phyloP scores from a whole-genome alignment of 1,140 invertebrate genomes.

The Drosophila nigrodunni region DNA sequence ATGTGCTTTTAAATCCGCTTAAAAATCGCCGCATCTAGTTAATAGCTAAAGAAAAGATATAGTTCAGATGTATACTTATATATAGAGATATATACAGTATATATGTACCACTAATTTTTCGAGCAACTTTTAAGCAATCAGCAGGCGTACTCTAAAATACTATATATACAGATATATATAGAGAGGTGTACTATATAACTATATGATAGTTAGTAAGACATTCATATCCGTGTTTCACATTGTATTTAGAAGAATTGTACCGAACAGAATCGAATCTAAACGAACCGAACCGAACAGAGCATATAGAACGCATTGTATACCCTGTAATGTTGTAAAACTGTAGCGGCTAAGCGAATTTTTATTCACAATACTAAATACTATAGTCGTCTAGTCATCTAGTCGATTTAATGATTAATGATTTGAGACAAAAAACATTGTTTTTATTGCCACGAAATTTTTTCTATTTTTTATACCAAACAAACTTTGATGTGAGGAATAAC shows the following conservation, averaged over 20 bases:
- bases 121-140: constrained; percentile 82
- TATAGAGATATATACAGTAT: constrained; percentile 38
- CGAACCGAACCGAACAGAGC: background rate
- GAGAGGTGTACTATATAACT: constrained; percentile 3
- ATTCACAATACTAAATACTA: constrained; percentile 27
- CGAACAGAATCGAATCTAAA: background rate
- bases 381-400: background rate
- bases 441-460: constrained; percentile 82
- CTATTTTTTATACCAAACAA: constrained; percentile 82
- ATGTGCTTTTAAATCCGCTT: constrained; percentile 76
- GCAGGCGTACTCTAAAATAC: constrained; percentile 54
- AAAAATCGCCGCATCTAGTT: constrained; percentile 61
- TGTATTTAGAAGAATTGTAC: constrained; percentile 59
- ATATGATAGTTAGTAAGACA: constrained; percentile 42
- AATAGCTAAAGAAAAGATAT: constrained; percentile 29
- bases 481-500: constrained; percentile 47
- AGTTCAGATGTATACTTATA: constrained; percentile 18
- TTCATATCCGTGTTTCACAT: constrained; percentile 67
- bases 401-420: constrained; percentile 34
- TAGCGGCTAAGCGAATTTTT: constrained; percentile 50
- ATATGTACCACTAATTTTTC: constrained; percentile 72
- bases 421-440: constrained; percentile 57
- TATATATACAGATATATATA: constrained; percentile 31
- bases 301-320: constrained; percentile 41
- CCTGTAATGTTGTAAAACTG: constrained; percentile 38